phyloP scores from a whole-genome alignment of 2,888 invertebrate genomes.

The Aethes cnicana region DNA sequence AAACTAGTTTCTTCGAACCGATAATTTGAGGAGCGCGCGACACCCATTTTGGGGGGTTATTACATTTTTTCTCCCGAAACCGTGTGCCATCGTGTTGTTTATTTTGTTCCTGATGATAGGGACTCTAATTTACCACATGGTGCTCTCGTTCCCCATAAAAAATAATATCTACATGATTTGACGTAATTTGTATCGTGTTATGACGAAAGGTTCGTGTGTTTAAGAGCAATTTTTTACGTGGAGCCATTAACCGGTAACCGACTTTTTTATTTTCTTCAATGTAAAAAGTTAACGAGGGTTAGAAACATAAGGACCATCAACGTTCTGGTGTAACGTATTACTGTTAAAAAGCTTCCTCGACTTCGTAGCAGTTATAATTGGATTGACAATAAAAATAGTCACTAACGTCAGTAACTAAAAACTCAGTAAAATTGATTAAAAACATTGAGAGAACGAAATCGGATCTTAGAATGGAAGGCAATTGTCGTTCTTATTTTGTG shows the following conservation, averaged over 20 bases:
- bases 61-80: conserved; percentile 56
- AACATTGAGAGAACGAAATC: too few relatives aligned
- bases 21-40: conserved; percentile 62
- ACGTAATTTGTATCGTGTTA: conserved; percentile 74
- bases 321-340: background rate
- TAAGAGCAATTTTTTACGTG: conserved; percentile 65
- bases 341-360: background rate
- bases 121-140: conserved; percentile 79
- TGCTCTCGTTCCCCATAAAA: conserved; percentile 62
- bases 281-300: conserved; percentile 67
- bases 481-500: background rate
- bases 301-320: conserved; percentile 42
- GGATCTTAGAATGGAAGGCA: background rate
- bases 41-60: conserved; percentile 56
- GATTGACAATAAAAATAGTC: too few relatives aligned
- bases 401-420: too few relatives aligned
- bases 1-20: conserved; percentile 52
- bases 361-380: background rate
- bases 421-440: too few relatives aligned
- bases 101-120: conserved; percentile 65
- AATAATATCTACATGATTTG: conserved; percentile 77
- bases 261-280: conserved; percentile 50
- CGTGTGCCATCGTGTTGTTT: conserved; percentile 68
- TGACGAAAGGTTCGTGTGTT: conserved; percentile 74
- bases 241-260: conserved; percentile 72